Percentiles rank a stretch among this genome's conserved stretches.
phyloP scores from a whole-genome alignment of 2,888 invertebrate species.

The Drosophila falleni region DNA sequence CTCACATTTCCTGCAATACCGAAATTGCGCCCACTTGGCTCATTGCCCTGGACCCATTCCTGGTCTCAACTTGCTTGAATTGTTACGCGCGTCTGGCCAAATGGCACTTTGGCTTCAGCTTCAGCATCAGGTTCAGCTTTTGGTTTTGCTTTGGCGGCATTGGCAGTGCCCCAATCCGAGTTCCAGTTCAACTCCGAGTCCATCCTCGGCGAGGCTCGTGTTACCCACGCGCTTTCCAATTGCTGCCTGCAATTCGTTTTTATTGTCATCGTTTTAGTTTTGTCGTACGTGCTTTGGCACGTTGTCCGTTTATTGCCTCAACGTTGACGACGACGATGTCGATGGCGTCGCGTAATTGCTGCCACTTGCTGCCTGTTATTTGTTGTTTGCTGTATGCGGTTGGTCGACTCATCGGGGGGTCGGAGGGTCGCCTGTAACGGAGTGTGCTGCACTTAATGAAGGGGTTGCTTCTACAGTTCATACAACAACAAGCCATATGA shows the following conservation, averaged over 20 bases:
- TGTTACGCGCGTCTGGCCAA: constrained; percentile 46
- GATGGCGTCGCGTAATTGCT: constrained; percentile 66
- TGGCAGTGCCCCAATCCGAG: background rate
- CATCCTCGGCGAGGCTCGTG: constrained; percentile 64
- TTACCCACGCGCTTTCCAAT: constrained; percentile 79
- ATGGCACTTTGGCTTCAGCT: constrained; percentile 40
- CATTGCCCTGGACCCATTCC: constrained; percentile 60
- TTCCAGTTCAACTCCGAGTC: background rate
- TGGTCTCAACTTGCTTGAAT: constrained; percentile 21
- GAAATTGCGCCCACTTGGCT: constrained; percentile 78
- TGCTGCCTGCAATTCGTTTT: constrained; percentile 68
- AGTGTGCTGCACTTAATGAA: constrained; percentile 55
- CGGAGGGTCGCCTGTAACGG: constrained; percentile 9
- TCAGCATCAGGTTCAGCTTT: constrained; percentile 4
- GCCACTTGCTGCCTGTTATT: constrained; percentile 68
- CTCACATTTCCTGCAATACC: constrained; percentile 65
- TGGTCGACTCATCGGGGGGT: constrained; percentile 41
- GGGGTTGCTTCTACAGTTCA: constrained; percentile 55
- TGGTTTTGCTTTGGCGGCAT: constrained; percentile 22
- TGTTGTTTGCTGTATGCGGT: constrained; percentile 63
- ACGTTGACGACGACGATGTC: constrained; percentile 22
- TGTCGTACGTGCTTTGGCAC: constrained; percentile 79
- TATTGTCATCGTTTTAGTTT: constrained; percentile 78
- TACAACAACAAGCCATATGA: constrained; percentile 24
- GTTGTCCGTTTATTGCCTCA: constrained; percentile 74